These are phyloP conservation scores for Caenorhabditis panamensis DNA, from an alignment of 2,888 invertebrate species.

Conservation along the genomic window DNA sequence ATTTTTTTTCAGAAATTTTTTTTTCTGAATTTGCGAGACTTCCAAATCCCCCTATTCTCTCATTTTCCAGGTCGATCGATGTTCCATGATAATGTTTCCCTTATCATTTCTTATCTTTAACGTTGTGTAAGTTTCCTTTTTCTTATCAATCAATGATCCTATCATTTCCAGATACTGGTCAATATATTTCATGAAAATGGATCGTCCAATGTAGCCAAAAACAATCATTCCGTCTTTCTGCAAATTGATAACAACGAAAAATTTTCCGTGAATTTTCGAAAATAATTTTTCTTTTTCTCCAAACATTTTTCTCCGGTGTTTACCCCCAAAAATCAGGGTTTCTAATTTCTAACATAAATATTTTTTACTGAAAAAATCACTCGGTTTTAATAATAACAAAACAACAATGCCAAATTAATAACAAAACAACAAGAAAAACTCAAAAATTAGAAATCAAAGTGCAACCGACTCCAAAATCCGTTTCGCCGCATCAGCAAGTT, in stretches of 20 bases:
- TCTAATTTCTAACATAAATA: neutral
- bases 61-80: slow-evolving; percentile 77
- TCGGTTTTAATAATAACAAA: slow-evolving; percentile 1
- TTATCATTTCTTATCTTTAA: slow-evolving; percentile 80
- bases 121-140: slow-evolving; percentile 71
- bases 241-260: slow-evolving; percentile 6
- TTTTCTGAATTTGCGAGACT: no score
- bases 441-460: slow-evolving; percentile 7
- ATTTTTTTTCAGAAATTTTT: no score
- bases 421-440: slow-evolving; percentile 18
- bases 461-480: slow-evolving; percentile 33
- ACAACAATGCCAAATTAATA: neutral
- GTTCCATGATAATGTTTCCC: slow-evolving; percentile 81
- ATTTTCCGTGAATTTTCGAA: no score
- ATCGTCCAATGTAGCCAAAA: slow-evolving; percentile 73
- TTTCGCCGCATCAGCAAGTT: slow-evolving; percentile 25
- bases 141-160: slow-evolving; percentile 6
- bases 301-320: slow-evolving; percentile 8
- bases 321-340: slow-evolving; percentile 2
- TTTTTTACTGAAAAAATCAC: neutral
- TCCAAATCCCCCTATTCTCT: no score
- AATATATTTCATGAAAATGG: slow-evolving; percentile 79
- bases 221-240: neutral
- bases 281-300: neutral
- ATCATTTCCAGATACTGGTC: slow-evolving; percentile 76